Evolutionary conservation across 2,888 invertebrate genomes (phyloP).

Genomic region (Lypha dubia): DNA sequence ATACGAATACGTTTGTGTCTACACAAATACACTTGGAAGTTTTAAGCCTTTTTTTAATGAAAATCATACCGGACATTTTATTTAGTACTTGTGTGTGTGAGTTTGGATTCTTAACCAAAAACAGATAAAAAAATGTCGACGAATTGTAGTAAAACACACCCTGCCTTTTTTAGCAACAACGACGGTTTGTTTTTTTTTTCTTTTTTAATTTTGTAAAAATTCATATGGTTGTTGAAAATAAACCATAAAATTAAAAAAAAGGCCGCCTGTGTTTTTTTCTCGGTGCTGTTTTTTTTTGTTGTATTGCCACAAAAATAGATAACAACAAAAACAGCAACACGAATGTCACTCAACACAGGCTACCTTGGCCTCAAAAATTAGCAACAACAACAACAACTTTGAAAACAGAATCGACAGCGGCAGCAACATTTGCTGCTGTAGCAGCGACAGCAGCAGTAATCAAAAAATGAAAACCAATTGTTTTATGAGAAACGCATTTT

Average conservation of each 20-base stretch:
- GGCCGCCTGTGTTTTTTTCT: constrained; percentile 65
- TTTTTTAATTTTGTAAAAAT: constrained; percentile 36
- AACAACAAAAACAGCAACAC: constrained; percentile 67
- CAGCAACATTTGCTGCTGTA: constrained; percentile 56
- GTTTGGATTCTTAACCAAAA: constrained; percentile 16
- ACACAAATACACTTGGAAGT: neutral
- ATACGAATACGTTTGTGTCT: too few relatives aligned
- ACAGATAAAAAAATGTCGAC: constrained; percentile 44
- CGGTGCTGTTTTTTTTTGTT: constrained; percentile 37
- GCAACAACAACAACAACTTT: constrained; percentile 52
- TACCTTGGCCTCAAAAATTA: constrained; percentile 72
- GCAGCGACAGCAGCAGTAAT: constrained; percentile 62
- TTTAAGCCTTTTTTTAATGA: constrained; percentile 36
- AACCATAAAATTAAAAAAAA: constrained; percentile 66
- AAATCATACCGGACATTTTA: constrained; percentile 38
- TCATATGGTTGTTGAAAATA: constrained; percentile 47
- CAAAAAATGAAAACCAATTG: constrained; percentile 71
- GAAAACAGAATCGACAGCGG: constrained; percentile 18
- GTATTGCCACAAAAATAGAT: constrained; percentile 72
- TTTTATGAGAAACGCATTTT: constrained; percentile 71
- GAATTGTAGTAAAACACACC: constrained; percentile 58
- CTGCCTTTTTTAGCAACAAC: constrained; percentile 59
- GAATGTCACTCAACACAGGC: constrained; percentile 72
- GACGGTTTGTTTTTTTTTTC: constrained; percentile 28
- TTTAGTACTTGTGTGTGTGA: neutral